Percentiles rank a stretch among this genome's conserved stretches.
Conservation (phyloP, 2,113 vertebrate genomes). For the Brachyhypopomus occidentalis region DNA sequence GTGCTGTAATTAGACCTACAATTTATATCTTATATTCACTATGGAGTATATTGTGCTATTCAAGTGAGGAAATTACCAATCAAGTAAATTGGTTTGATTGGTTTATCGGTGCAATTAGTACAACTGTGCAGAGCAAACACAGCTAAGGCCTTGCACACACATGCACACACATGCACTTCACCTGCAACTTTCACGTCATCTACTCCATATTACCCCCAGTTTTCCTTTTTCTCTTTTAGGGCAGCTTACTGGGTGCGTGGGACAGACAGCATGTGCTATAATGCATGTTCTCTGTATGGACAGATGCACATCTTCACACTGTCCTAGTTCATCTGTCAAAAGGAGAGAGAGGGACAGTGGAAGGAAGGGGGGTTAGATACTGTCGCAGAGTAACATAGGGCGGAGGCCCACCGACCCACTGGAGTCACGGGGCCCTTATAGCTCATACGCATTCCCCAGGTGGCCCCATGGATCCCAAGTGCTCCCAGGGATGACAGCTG, state of each 20-base stretch:
- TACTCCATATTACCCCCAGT: not conserved
- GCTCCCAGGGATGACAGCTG: slow-evolving; percentile 48
- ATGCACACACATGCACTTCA: not conserved
- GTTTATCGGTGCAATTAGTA: no score
- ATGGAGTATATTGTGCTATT: not conserved
- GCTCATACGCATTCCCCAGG: slow-evolving; percentile 36
- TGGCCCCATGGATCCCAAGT: slow-evolving; percentile 41
- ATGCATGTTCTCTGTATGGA: slow-evolving; percentile 56
- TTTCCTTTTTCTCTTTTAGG: slow-evolving; percentile 5
- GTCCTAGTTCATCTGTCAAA: slow-evolving; percentile 54
- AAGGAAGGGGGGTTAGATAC: not conserved
- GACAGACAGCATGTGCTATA: slow-evolving; percentile 39
- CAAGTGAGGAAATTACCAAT: no score
- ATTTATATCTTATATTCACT: not conserved
- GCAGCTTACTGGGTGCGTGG: slow-evolving; percentile 1
- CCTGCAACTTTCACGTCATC: not conserved
- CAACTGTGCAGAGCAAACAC: no score
- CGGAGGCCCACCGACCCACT: slow-evolving; percentile 37
- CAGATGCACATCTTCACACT: slow-evolving; percentile 63
- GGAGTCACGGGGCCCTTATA: slow-evolving; percentile 32
- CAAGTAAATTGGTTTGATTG: no score
- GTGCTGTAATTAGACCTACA: not conserved
- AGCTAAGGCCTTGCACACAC: no score
- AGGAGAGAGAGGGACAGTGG: not conserved
- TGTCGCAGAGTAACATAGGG: slow-evolving; percentile 12